phyloP scores from a whole-genome alignment of 1,140 invertebrate species.

The Bradysia coprophila region DNA sequence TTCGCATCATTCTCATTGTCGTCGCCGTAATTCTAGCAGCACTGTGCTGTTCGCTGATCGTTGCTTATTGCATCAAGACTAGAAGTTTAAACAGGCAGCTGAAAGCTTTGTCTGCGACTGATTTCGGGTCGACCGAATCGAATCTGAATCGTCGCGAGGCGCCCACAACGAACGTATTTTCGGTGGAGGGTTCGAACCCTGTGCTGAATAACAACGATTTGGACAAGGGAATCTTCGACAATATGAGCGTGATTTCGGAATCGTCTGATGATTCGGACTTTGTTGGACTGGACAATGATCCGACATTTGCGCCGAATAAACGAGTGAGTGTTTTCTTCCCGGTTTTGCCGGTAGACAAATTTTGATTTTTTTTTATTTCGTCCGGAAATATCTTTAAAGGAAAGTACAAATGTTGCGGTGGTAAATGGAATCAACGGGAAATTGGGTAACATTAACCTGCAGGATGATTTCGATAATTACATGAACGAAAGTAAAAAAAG shows the following conservation, averaged over 20 bases:
- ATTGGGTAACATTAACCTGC: background rate
- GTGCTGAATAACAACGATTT: constrained; percentile 32
- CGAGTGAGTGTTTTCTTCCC: too few species aligned
- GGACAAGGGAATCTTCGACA: constrained; percentile 27
- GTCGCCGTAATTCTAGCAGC: constrained; percentile 26
- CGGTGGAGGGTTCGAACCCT: constrained; percentile 44
- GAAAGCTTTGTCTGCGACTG: constrained; percentile 32
- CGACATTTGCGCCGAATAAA: constrained; percentile 29
- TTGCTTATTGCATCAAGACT: constrained; percentile 28
- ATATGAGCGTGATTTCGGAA: constrained; percentile 26
- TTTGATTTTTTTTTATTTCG: too few species aligned
- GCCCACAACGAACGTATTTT: constrained; percentile 47
- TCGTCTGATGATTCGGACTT: constrained; percentile 38
- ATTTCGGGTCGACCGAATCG: constrained; percentile 39
- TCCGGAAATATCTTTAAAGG: too few species aligned
- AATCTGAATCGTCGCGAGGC: constrained; percentile 31
- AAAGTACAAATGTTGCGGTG: background rate
- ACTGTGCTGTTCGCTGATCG: constrained; percentile 25
- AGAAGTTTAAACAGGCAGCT: constrained; percentile 29
- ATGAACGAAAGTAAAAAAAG: too few species aligned
- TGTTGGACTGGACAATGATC: constrained; percentile 39
- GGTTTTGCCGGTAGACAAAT: too few species aligned
- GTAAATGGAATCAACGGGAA: background rate
- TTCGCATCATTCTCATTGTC: constrained; percentile 28
- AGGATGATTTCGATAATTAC: background rate